Conservation (phyloP, 2,888 invertebrate species). For the Drepana falcataria region DNA sequence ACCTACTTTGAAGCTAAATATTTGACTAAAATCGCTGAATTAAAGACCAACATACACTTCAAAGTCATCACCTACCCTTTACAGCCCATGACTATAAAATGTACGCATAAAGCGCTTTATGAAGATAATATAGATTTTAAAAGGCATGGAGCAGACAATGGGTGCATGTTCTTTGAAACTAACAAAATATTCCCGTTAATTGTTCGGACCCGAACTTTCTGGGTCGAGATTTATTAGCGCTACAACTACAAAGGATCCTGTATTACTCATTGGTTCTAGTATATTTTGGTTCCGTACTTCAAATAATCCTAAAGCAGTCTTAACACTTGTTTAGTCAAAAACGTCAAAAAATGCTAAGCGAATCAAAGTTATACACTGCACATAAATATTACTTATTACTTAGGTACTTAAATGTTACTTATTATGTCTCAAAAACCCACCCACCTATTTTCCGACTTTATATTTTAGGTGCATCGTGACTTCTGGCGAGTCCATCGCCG, state of each 20-base stretch:
- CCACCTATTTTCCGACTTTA: no score
- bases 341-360: no score
- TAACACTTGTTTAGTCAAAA: no score
- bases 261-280: conserved; percentile 32
- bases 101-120: neutral
- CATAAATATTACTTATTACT: no score
- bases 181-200: conserved; percentile 55
- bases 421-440: no score
- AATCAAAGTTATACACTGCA: no score
- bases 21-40: no score
- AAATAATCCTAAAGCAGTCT: conserved; percentile 12
- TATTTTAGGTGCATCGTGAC: no score
- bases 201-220: conserved; percentile 48
- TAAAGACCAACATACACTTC: no score
- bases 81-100: neutral
- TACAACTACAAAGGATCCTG: conserved; percentile 24
- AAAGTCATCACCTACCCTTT: neutral
- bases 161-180: conserved; percentile 31
- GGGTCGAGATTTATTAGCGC: conserved; percentile 49
- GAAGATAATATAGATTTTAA: conserved; percentile 12
- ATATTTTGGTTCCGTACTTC: conserved; percentile 7
- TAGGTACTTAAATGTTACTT: no score
- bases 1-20: no score
- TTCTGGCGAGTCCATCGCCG: no score
- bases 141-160: conserved; percentile 27